Base-by-base conservation (phyloP, 2,888 invertebrate species). In the Synergus laeviventris region DNA sequence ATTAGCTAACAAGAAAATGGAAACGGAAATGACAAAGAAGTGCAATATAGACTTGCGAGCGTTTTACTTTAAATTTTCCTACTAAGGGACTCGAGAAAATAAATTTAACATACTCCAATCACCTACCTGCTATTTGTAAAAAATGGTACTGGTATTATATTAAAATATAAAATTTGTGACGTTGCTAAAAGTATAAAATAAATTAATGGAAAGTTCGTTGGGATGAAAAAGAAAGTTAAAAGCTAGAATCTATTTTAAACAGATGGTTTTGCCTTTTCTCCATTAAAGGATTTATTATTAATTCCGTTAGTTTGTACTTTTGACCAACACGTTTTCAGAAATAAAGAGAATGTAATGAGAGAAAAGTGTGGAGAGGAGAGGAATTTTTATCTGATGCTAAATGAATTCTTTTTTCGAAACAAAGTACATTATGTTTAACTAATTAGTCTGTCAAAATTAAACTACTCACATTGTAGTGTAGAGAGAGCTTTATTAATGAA, bases 1-100 rank as follows among this genome's bases (percentile, higher is more conserved):
- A 79, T 81, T 79, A 81, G 79, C 76, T 77, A 80, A 80, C 77
- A 76, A 81, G 77, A 78, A 78, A 79, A 79, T 76, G 74, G 76
- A 79, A 79, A 81, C 74, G 39, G 75, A 75, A 74, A 74, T 74
- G 75, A 59, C 74, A 45, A 38, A 24, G 42, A 74, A 31, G 31
- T 73, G 77, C 62, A 78, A 75, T 78, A 81, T 81, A 54, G 76
- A 75, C 16, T 36, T 38, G n/a, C 18, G 62, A 62, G n/a, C 18
- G 31, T 39, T n/a, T 9, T 16, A 14, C 14, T 12, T 49, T 49
- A 16, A 12, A 49, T 49, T 36, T 62, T n/a, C 38, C 9, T 3
- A 16, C 24, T 16, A 36, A 61, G 16, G 36, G 36, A n/a, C 36
- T n/a, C 11, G 39, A 39, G 11, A 39, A 39, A 39, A 39, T 39